phyloP scores from a whole-genome alignment of 2,797 vertebrate species.

The Dendrocincla fuliginosa region DNA sequence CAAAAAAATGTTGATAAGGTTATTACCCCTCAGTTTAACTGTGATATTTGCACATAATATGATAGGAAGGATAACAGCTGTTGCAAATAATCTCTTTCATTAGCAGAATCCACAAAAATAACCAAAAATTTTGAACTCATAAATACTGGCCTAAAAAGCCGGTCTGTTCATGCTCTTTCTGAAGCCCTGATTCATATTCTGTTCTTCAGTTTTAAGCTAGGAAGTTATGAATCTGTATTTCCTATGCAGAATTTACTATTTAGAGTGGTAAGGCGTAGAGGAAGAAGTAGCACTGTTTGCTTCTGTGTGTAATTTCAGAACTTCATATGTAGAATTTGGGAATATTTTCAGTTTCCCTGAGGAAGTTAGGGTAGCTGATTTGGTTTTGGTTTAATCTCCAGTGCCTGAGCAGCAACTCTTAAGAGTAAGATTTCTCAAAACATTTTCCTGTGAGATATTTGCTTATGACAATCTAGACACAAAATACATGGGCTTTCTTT shows the following conservation, averaged over 20 bases:
- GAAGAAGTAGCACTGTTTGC: not conserved
- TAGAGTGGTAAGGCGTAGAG: not conserved
- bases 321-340: not conserved
- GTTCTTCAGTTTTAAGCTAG: not conserved
- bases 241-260: not conserved
- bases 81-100: not conserved
- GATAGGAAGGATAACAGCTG: not conserved
- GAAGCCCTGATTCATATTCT: not conserved
- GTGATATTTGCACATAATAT: not conserved
- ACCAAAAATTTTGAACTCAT: not conserved
- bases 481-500: not conserved
- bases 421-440: not conserved
- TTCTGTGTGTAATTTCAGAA: not conserved
- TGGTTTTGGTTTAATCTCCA: not conserved
- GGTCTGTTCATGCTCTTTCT: not conserved
- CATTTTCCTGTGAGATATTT: not conserved
- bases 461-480: not conserved
- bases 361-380: not conserved
- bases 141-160: not conserved
- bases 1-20: not conserved
- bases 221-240: not conserved
- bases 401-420: not conserved
- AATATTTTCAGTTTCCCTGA: not conserved
- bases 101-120: not conserved
- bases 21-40: not conserved